phyloP scores from a whole-genome alignment of 2,888 invertebrate species.

The Galerucella calmariensis region DNA sequence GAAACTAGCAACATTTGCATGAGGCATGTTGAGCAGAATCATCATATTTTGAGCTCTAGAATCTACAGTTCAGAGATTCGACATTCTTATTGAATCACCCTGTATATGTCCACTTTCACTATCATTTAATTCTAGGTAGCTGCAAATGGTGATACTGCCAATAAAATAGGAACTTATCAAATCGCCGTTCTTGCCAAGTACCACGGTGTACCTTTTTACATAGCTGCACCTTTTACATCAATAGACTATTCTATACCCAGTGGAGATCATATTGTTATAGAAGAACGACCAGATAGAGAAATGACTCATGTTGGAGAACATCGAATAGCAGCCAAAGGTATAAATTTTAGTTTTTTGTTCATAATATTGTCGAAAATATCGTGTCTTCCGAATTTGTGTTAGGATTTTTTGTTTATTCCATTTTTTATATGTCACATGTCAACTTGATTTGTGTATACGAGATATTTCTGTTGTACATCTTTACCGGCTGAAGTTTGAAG shows the following conservation, averaged over 20 bases:
- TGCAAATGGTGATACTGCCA: constrained; percentile 97
- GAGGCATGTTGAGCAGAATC: too few relatives aligned
- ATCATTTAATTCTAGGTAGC: constrained; percentile 71
- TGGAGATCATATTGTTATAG: constrained; percentile 91
- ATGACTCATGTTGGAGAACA: constrained; percentile 91
- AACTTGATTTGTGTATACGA: background rate
- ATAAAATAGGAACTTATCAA: constrained; percentile 98
- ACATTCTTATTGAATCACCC: too few relatives aligned
- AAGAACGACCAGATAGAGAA: constrained; percentile 91
- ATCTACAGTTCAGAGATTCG: too few relatives aligned
- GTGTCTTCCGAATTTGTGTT: too few relatives aligned
- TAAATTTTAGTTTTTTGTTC: background rate
- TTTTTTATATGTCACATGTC: too few relatives aligned
- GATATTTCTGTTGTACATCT: too few relatives aligned
- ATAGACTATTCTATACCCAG: constrained; percentile 82
- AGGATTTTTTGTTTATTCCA: too few relatives aligned
- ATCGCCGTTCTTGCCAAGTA: constrained; percentile 92
- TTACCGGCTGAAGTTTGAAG: too few relatives aligned
- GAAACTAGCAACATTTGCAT: too few relatives aligned
- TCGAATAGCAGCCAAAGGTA: constrained; percentile 88
- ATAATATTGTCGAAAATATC: too few relatives aligned
- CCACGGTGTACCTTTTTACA: constrained; percentile 93
- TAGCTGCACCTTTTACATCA: constrained; percentile 93
- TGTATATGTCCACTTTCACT: too few relatives aligned
- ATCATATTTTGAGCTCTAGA: too few relatives aligned